Base-by-base conservation (phyloP, 2,113 vertebrate species). In the Zosterops hypoxanthus region DNA sequence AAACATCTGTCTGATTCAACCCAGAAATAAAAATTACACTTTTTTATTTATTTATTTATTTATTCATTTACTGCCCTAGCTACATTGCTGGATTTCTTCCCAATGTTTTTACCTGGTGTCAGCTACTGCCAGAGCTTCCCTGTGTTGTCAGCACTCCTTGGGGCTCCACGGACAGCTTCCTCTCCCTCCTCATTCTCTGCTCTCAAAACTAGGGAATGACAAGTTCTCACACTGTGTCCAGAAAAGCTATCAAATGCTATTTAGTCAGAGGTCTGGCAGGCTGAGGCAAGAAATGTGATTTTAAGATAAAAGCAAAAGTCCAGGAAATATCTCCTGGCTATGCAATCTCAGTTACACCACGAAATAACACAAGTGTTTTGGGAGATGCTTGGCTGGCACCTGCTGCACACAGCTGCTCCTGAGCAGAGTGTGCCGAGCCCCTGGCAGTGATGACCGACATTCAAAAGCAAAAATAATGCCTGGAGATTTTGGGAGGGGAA, bases 161-260 rank as follows among this genome's bases (percentile, higher is more conserved):
- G 11, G 64, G 23, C 33, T 72, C n/a, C 1, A 0, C 0, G 0
- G 56, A 42, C 33, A 91, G 17, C 26, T 59, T 20, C 21, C 7
- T 77, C 47, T 46, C 36, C 36, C 21, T 71, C 36, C n/a, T 31
- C 14, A 22, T 71, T 64, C 41, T 90, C 73, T 10, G 3, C 17
- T 52, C 29, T 63, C 0, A 0, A 76, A 87, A 75, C 10, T 3
- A 49, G 16, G 69, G 44, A 92, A 83, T 68, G 23, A 50, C 26
- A 66, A 23, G 23, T 86, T 88, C 39, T 82, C 42, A 23, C 69
- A 33, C 2, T n/a, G 20, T 88, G 56, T 81, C 52, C 81, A 63
- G 69, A 86, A 86, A 82, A 86, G 17, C n/a, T 76, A 44, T 82
- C 77, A 86, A 78, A 79, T 52, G 44, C 17, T 71, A 8, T 71